Percentiles rank a stretch among this genome's conserved stretches.
phyloP scores from a whole-genome alignment of 2,888 invertebrate species.

The Sarcophaga caerulescens region DNA sequence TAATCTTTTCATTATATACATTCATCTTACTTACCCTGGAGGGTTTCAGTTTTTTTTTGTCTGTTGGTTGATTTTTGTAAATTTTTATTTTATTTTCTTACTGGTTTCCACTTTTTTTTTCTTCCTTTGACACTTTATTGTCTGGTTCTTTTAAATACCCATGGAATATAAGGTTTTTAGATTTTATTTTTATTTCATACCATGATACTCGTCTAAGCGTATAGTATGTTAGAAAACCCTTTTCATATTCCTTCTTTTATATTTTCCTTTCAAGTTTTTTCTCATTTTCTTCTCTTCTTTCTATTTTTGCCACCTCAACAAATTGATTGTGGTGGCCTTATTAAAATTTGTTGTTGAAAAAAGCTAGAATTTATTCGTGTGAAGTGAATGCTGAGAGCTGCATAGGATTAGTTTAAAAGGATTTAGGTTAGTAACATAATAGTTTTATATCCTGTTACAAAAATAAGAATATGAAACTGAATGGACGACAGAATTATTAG shows the following conservation, averaged over 20 bases:
- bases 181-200: not conserved
- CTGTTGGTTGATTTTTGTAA: not conserved
- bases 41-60: constrained; percentile 35
- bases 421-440: too few relatives aligned
- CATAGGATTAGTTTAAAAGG: too few relatives aligned
- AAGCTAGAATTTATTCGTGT: too few relatives aligned
- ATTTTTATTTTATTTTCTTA: not conserved
- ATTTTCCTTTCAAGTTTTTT: not conserved
- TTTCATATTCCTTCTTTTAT: not conserved
- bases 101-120: constrained; percentile 11
- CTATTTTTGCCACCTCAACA: not conserved
- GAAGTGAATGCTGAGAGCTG: too few relatives aligned
- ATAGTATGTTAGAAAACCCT: not conserved
- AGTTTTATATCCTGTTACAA: too few relatives aligned
- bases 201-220: not conserved
- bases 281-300: not conserved
- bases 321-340: constrained; percentile 8
- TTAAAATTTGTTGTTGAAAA: not conserved
- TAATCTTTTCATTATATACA: constrained; percentile 45
- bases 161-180: not conserved
- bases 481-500: too few relatives aligned
- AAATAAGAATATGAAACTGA: too few relatives aligned
- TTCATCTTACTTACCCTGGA: constrained; percentile 38
- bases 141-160: constrained; percentile 43
- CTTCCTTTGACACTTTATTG: constrained; percentile 47